phyloP scores from a whole-genome alignment of 2,113 vertebrate genomes.

The Gulo gulo region DNA sequence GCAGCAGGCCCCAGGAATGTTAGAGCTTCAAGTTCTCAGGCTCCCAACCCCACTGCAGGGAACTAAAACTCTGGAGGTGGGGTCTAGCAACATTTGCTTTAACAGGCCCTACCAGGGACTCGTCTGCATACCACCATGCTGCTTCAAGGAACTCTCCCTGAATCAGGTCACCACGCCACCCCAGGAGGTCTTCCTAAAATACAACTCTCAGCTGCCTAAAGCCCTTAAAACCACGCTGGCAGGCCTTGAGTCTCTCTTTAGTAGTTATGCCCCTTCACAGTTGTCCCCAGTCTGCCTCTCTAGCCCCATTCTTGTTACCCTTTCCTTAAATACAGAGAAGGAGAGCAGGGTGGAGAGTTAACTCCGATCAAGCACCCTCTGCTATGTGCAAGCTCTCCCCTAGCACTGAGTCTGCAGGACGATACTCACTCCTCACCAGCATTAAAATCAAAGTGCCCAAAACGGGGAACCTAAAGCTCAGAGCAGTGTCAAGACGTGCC shows the following conservation, averaged over 20 bases:
- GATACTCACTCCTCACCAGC: background rate
- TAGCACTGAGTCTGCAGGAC: background rate
- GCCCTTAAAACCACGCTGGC: no score
- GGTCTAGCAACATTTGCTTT: background rate
- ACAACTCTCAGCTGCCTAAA: background rate
- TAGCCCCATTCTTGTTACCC: background rate
- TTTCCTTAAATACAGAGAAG: background rate
- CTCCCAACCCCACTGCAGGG: background rate
- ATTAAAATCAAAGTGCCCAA: background rate
- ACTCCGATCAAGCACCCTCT: background rate
- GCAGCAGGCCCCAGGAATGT: background rate
- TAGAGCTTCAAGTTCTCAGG: background rate
- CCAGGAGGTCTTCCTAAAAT: background rate
- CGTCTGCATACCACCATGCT: rapidly evolving
- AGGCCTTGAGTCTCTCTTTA: background rate
- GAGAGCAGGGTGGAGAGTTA: background rate
- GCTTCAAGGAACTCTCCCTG: background rate
- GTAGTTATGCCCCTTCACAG: background rate
- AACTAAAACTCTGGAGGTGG: no score
- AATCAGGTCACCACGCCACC: background rate
- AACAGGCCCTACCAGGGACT: background rate
- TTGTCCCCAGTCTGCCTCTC: no score
- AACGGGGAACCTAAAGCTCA: background rate
- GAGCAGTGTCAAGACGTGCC: background rate
- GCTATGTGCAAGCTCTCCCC: background rate